Evolutionary conservation across 1,140 invertebrate species (phyloP).

Genomic region (Zaprionus ornatus): DNA sequence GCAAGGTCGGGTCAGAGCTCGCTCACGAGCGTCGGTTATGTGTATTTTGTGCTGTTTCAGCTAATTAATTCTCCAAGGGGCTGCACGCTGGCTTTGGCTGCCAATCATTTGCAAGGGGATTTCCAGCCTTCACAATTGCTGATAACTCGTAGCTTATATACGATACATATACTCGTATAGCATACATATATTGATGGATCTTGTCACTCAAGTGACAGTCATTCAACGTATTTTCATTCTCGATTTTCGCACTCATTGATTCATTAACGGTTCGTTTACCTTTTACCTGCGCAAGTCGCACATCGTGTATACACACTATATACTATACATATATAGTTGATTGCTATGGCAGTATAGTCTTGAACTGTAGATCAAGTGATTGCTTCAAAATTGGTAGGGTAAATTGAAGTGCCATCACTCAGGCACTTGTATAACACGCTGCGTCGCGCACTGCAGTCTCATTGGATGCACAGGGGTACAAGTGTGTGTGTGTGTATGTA

Average conservation of each 20-base stretch:
- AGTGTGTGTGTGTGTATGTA: background rate
- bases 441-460: conserved; percentile 2
- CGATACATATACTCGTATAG: no score
- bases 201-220: background rate
- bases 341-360: conserved; percentile 22
- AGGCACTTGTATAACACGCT: conserved; percentile 57
- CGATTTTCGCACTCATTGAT: conserved; percentile 30
- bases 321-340: background rate
- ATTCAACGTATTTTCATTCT: background rate
- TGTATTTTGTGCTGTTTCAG: background rate
- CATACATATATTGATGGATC: background rate
- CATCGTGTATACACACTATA: background rate
- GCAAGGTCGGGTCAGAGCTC: background rate
- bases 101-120: background rate
- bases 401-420: conserved; percentile 44
- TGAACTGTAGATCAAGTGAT: conserved; percentile 71
- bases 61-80: background rate
- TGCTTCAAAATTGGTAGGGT: conserved; percentile 9
- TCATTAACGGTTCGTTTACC: conserved; percentile 63
- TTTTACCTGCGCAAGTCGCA: conserved; percentile 20
- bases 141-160: background rate
- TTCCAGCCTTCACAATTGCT: background rate
- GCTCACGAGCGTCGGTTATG: background rate
- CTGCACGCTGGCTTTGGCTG: background rate
- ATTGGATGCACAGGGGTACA: background rate